Percentiles rank a stretch among this genome's conserved stretches.
Conservation (phyloP, 2,797 vertebrate genomes). For the Vultur gryphus region DNA sequence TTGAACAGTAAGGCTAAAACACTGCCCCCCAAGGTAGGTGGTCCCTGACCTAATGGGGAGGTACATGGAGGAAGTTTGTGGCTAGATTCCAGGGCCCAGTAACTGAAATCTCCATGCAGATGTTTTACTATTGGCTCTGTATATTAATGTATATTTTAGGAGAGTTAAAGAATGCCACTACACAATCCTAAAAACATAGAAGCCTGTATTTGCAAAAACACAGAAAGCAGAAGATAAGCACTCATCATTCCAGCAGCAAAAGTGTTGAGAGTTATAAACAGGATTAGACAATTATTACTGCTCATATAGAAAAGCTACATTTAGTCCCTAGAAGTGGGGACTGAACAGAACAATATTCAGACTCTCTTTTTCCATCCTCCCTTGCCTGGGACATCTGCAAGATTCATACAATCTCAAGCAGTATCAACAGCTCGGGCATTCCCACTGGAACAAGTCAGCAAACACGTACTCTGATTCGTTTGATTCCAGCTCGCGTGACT, state of each 20-base stretch:
- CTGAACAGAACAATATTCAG: background rate
- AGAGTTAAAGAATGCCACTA: background rate
- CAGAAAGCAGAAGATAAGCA: background rate
- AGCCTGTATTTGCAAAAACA: background rate
- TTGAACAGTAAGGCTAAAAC: background rate
- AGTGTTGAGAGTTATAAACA: background rate
- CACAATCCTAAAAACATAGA: background rate
- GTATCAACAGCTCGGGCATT: background rate
- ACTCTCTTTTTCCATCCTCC: background rate
- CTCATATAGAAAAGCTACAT: background rate
- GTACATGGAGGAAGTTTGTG: fast-evolving
- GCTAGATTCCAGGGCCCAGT: background rate
- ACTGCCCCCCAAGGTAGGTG: fast-evolving
- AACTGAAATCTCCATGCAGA: background rate
- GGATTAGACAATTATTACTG: background rate
- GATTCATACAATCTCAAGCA: background rate
- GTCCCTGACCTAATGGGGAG: too few relatives aligned
- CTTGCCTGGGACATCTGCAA: background rate
- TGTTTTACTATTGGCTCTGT: background rate
- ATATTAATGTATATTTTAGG: fast-evolving
- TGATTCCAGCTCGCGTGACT: constrained; percentile 90
- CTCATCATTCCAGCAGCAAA: background rate
- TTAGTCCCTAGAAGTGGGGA: background rate
- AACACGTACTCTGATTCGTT: constrained; percentile 86
- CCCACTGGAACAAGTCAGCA: background rate